Conservation (phyloP, 2,113 vertebrate species). For the Seriola quinqueradiata region DNA sequence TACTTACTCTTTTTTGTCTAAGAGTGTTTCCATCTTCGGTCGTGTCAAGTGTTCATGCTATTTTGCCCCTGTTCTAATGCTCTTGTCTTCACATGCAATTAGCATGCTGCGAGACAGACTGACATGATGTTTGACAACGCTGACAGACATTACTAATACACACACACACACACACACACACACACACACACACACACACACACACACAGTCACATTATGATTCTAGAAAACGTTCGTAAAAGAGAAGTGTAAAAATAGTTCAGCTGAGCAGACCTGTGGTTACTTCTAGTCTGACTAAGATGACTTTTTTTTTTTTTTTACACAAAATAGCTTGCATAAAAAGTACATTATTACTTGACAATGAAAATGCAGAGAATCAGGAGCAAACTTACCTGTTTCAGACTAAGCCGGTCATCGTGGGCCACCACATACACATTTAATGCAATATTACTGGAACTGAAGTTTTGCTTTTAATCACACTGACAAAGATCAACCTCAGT, state of each 20-base stretch:
- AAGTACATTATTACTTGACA: neutral
- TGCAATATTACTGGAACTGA: neutral
- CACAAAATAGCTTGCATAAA: neutral
- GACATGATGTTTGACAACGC: slow-evolving; percentile 31
- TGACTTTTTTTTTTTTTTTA: slow-evolving; percentile 15
- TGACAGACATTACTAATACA: slow-evolving; percentile 50
- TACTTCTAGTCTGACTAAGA: neutral
- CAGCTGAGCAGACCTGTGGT: neutral
- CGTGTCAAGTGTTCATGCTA: slow-evolving; percentile 35
- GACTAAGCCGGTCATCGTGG: neutral
- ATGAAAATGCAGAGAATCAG: neutral
- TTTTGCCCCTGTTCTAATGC: slow-evolving; percentile 29
- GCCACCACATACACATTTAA: neutral
- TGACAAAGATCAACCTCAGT: neutral
- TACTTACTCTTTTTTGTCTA: slow-evolving; percentile 25
- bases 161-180: slow-evolving; percentile 31
- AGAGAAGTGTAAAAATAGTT: slow-evolving; percentile 34
- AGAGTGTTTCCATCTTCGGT: slow-evolving; percentile 24
- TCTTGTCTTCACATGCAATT: slow-evolving; percentile 50
- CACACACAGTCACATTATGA: slow-evolving; percentile 17
- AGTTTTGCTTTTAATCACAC: neutral
- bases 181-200: slow-evolving; percentile 27
- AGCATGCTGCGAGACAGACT: slow-evolving; percentile 37
- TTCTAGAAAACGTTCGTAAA: neutral
- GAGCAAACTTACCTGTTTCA: neutral